Percentiles rank a stretch among this genome's conserved stretches.
These are phyloP conservation scores for Carlito syrichta DNA, from an alignment of 2,113 vertebrate species.

Conservation along the genomic window DNA sequence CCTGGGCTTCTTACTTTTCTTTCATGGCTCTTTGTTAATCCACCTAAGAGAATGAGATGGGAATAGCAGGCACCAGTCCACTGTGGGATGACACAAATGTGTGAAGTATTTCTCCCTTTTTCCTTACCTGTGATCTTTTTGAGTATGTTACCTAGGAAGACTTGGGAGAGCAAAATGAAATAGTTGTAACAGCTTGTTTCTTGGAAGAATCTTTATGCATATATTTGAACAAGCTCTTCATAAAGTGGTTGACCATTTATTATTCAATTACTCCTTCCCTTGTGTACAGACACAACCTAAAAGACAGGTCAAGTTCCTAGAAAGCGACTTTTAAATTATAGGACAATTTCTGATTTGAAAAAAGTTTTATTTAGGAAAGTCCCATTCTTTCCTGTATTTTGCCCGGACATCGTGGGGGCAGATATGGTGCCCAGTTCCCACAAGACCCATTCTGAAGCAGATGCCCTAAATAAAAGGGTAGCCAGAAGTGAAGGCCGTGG, in stretches of 20 bases:
- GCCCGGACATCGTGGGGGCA: neutral
- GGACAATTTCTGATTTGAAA: neutral
- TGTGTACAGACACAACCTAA: neutral
- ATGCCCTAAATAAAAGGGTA: neutral
- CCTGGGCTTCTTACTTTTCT: neutral
- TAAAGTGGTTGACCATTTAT: neutral
- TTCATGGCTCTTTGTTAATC: neutral
- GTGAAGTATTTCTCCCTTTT: neutral
- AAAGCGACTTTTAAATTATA: neutral
- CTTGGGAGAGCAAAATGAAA: neutral
- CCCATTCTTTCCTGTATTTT: neutral
- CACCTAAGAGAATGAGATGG: neutral
- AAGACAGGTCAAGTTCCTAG: neutral
- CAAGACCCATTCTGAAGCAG: too few species aligned
- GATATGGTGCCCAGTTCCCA: neutral
- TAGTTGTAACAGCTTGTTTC: neutral
- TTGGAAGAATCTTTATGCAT: neutral
- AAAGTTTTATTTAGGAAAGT: neutral
- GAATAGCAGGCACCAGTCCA: neutral
- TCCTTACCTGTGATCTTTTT: neutral
- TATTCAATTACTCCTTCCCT: neutral
- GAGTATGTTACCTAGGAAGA: neutral
- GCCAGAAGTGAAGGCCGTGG: neutral
- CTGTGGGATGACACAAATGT: neutral
- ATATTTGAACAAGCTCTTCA: neutral